phyloP scores from a whole-genome alignment of 1,140 invertebrate species.

The Gyrodactylus salaris region DNA sequence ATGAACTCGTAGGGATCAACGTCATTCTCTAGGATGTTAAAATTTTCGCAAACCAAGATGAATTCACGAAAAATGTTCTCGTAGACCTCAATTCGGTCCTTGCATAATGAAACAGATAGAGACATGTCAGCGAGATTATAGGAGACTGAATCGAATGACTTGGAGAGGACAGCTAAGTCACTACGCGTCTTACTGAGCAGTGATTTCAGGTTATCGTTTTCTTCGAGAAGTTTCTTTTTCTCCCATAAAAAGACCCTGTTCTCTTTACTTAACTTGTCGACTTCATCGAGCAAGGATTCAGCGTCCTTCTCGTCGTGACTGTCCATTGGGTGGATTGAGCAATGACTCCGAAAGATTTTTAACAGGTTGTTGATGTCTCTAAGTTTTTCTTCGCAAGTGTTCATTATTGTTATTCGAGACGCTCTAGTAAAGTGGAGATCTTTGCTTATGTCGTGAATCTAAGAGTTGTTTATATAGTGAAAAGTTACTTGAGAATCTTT shows the following conservation, averaged over 20 bases:
- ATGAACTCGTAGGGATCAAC: not conserved
- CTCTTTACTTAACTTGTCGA: not conserved
- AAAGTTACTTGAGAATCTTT: not conserved
- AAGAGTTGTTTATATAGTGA: not conserved
- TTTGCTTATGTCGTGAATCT: not conserved
- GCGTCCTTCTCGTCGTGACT: not conserved
- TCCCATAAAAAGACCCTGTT: not conserved
- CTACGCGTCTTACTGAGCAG: not conserved
- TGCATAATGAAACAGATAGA: not conserved
- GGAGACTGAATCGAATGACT: not conserved
- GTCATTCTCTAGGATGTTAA: not conserved
- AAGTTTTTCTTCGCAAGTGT: not conserved
- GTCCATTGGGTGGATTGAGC: not conserved
- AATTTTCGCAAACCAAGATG: not conserved
- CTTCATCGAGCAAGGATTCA: not conserved
- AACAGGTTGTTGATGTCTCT: not conserved
- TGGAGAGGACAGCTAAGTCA: not conserved
- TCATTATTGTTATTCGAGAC: not conserved
- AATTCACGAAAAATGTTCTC: not conserved
- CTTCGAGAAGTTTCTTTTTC: not conserved
- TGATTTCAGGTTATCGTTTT: not conserved
- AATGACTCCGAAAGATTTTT: not conserved
- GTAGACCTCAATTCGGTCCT: not conserved
- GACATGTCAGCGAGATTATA: not conserved
- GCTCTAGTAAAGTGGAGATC: not conserved